Percentiles rank a stretch among this genome's conserved stretches.
phyloP scores from a whole-genome alignment of 2,113 vertebrate species.

The Malurus melanocephalus region DNA sequence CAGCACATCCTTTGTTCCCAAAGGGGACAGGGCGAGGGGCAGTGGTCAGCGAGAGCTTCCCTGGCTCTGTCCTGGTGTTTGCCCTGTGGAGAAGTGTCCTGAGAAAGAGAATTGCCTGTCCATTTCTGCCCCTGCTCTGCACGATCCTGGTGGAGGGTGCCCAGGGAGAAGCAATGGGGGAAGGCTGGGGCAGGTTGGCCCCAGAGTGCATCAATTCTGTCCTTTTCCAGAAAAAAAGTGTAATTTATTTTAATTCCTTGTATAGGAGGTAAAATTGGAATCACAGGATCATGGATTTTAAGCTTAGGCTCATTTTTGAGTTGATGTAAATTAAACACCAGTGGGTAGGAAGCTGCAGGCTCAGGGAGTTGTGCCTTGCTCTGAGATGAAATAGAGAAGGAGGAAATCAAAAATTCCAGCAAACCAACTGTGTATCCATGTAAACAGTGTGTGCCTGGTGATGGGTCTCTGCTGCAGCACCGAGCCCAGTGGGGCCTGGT shows the following conservation, averaged over 20 bases:
- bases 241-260: neutral
- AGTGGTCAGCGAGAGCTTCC: neutral
- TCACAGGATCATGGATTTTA: neutral
- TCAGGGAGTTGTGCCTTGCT: accelerated
- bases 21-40: neutral
- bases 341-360: neutral
- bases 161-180: accelerated
- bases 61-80: accelerated
- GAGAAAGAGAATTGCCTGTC: neutral
- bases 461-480: neutral
- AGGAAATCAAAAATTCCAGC: neutral
- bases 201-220: neutral
- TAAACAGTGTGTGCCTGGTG: accelerated
- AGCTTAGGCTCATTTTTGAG: neutral
- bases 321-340: neutral
- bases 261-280: neutral
- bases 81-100: neutral
- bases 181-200: accelerated
- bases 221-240: neutral
- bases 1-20: neutral
- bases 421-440: accelerated
- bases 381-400: neutral
- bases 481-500: neutral
- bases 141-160: accelerated
- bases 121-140: accelerated